These are phyloP conservation scores for Plumapathes pennacea DNA, from an alignment of 92 coral and sea anemone species.

Conservation along the genomic window DNA sequence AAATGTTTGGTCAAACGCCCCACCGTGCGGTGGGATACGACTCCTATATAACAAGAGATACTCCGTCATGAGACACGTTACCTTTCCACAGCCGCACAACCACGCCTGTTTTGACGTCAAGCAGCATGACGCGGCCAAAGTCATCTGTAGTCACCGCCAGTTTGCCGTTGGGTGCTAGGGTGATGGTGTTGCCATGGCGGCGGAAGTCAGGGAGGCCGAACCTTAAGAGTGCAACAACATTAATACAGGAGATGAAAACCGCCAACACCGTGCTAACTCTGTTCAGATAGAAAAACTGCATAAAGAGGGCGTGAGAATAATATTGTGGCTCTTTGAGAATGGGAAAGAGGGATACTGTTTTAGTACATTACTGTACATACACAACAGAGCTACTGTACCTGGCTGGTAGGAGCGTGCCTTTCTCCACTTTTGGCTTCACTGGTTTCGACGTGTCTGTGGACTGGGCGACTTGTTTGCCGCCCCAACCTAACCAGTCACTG, in stretches of 20 bases:
- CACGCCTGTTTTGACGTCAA: constrained; percentile 77
- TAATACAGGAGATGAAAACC: no score
- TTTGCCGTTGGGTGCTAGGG: constrained; percentile 86
- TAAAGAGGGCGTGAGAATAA: no score
- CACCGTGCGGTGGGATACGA: no score
- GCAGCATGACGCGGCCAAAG: constrained; percentile 92
- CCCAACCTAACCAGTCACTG: constrained; percentile 99
- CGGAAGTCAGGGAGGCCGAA: constrained; percentile 85
- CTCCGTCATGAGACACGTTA: background rate
- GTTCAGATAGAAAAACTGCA: no score
- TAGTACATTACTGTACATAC: no score
- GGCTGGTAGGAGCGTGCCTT: constrained; percentile 82
- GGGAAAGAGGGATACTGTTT: no score
- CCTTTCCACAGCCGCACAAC: constrained; percentile 98
- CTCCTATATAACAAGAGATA: background rate
- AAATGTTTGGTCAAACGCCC: background rate
- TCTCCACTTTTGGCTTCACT: constrained; percentile 87
- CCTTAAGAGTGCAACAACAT: constrained; percentile 27
- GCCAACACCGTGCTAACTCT: no score
- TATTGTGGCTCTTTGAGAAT: no score
- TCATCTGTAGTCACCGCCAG: constrained; percentile 96
- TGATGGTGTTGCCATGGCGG: constrained; percentile 89
- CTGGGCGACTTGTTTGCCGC: constrained; percentile 53
- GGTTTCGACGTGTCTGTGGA: constrained; percentile 63
- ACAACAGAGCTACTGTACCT: constrained; percentile 48